Base-by-base conservation (phyloP, 53 echinoderm and acorn worm species). In the Mesocentrotus franciscanus region DNA sequence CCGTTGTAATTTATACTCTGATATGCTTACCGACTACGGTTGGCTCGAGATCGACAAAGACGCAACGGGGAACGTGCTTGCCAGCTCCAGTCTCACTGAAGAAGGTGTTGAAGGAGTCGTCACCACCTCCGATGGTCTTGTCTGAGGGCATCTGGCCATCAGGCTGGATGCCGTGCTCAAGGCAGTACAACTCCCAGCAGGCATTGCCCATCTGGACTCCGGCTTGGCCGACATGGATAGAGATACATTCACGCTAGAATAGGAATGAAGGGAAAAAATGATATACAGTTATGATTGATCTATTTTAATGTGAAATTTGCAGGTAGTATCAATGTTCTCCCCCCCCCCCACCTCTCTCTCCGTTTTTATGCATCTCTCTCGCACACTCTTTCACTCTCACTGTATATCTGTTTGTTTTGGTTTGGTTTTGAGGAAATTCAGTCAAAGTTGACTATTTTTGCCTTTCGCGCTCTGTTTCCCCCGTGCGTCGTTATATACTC, bases 91-190 rank as follows among this genome's bases (percentile, higher is more conserved):
- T 96, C 95, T 96, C 96, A 60, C 96, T 95, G 94, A 97, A 97
- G 97, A 97, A 97, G 71, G 97, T 97, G 95, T 96, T 97, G 97
- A 97, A 97, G 95, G 97, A 97, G 94, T 97, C 97, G 27, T 96
- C 96, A 93, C 96, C 95, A 93, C 97, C 96, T 95, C 97, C 97
- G 95, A 97, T 96, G 96, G 96, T 97, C 96, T 96, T 97, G 95
- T 97, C 97, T 76, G 97, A 97, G 61, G 97, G 97, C 97, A 97
- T 97, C 96, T 97, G 97, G 91, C 97, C 97, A 96, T 97, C 97
- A 79, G 97, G 97, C 95, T 97, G 97, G 96, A 97, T 97, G 96
- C 96, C 97, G 93, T 97, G 97, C 95, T 97, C 97, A 20, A 97
- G 93, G 95, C 97, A 97, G 97, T 97, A 97, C 93, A 97, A 79